Percentiles rank a stretch among this genome's conserved stretches.
phyloP scores from a whole-genome alignment of 1,140 invertebrate genomes.

The Ceratosolen fusciceps region DNA sequence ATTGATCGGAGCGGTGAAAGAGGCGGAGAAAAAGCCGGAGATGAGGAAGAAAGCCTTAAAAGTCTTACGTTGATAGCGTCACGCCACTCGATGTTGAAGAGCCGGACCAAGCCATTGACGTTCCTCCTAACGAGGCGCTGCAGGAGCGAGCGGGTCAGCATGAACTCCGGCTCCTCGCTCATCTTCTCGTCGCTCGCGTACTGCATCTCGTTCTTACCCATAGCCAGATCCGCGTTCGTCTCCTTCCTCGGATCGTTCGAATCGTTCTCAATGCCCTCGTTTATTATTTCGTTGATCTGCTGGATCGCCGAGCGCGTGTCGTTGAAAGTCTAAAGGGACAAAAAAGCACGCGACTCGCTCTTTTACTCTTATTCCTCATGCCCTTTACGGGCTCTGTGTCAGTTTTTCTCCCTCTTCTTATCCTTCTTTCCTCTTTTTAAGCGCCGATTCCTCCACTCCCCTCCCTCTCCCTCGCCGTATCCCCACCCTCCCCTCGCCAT shows the following conservation, averaged over 20 bases:
- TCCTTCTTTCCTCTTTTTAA: background rate
- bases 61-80: slow-evolving; percentile 69
- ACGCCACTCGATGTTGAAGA: slow-evolving; percentile 72
- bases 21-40: too few species aligned
- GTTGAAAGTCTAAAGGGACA: slow-evolving; percentile 65
- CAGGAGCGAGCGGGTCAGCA: slow-evolving; percentile 61
- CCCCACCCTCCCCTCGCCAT: too few species aligned
- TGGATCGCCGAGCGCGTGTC: slow-evolving; percentile 69
- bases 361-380: background rate
- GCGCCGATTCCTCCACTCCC: too few species aligned
- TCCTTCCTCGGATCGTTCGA: background rate
- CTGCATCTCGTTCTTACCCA: background rate
- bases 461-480: too few species aligned
- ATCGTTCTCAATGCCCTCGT: slow-evolving; percentile 57
- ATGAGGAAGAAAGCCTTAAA: too few species aligned
- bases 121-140: slow-evolving; percentile 67
- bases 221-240: slow-evolving; percentile 12
- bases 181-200: slow-evolving; percentile 48
- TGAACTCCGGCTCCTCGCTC: slow-evolving; percentile 61
- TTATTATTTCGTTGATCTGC: slow-evolving; percentile 65
- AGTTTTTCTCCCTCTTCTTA: background rate
- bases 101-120: slow-evolving; percentile 66
- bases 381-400: background rate
- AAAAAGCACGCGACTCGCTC: background rate
- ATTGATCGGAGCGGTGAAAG: too few species aligned